A percentile compares a stretch with the other conserved stretches of the same genome.
These are phyloP conservation scores for Drosophila phalerata DNA, from an alignment of 2,888 invertebrate species.

Conservation along the genomic window DNA sequence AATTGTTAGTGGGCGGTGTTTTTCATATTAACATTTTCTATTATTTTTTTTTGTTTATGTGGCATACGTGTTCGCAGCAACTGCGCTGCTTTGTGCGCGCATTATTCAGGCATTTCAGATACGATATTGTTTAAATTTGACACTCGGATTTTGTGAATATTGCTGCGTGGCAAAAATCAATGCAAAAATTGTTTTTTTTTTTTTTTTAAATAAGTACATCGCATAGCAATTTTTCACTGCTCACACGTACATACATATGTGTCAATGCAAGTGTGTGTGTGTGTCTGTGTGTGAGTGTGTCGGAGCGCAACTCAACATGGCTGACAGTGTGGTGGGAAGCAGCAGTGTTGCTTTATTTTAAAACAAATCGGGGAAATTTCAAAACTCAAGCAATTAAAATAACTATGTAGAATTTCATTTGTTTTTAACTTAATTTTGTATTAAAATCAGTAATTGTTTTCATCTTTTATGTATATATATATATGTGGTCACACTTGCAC, in stretches of 20 bases:
- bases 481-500: slow-evolving; percentile 46
- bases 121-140: slow-evolving; percentile 7
- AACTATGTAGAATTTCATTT: background rate
- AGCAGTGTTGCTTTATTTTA: slow-evolving; percentile 38
- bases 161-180: slow-evolving; percentile 66
- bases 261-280: slow-evolving; percentile 41
- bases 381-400: background rate
- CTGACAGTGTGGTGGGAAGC: slow-evolving; percentile 69
- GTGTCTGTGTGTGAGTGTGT: slow-evolving; percentile 54
- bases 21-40: slow-evolving; percentile 49
- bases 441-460: background rate
- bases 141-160: slow-evolving; percentile 25
- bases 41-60: slow-evolving; percentile 67
- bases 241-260: slow-evolving; percentile 36
- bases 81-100: slow-evolving; percentile 28
- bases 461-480: no score
- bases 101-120: slow-evolving; percentile 7
- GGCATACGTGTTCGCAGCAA: slow-evolving; percentile 64
- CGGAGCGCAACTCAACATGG: slow-evolving; percentile 78
- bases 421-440: background rate
- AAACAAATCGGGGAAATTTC: slow-evolving; percentile 5
- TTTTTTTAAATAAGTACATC: slow-evolving; percentile 23
- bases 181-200: slow-evolving; percentile 53
- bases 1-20: slow-evolving; percentile 63
- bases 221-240: slow-evolving; percentile 42